Conservation (phyloP, 64 coral and sea anemone genomes). For the Porites lutea region DNA sequence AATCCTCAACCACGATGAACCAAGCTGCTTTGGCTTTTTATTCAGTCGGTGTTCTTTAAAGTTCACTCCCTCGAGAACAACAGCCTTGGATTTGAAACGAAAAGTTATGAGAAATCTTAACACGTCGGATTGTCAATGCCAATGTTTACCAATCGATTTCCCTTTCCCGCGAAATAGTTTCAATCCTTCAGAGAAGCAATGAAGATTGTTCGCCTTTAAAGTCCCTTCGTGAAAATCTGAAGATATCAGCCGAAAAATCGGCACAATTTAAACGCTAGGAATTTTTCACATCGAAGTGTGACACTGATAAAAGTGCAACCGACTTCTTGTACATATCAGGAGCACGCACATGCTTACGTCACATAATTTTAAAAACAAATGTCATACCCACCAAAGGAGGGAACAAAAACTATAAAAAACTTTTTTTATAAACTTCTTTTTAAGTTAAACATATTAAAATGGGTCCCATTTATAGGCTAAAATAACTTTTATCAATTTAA, state of each 20-base stretch:
- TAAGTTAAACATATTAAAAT: not conserved
- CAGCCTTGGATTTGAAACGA: not conserved
- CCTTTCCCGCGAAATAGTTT: not conserved
- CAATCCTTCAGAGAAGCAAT: not conserved
- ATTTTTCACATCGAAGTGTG: slow-evolving; percentile 6
- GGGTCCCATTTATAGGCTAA: not conserved
- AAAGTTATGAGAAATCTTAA: not conserved
- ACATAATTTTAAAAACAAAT: not conserved
- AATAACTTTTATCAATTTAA: not conserved
- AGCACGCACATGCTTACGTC: slow-evolving; percentile 29
- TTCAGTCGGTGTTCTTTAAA: no score
- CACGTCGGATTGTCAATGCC: not conserved
- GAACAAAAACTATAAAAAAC: not conserved
- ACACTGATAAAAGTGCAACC: not conserved
- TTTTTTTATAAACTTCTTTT: not conserved
- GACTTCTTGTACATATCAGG: not conserved
- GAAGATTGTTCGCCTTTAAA: not conserved
- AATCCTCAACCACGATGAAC: not conserved
- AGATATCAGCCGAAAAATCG: not conserved
- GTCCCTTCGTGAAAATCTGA: not conserved
- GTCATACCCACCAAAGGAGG: no score
- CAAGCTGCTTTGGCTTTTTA: not conserved
- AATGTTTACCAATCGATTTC: slow-evolving; percentile 4
- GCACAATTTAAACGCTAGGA: not conserved
- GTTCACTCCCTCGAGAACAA: no score